These are phyloP conservation scores for Prietella phreatophila DNA, from an alignment of 2,113 vertebrate genomes.

Conservation along the genomic window DNA sequence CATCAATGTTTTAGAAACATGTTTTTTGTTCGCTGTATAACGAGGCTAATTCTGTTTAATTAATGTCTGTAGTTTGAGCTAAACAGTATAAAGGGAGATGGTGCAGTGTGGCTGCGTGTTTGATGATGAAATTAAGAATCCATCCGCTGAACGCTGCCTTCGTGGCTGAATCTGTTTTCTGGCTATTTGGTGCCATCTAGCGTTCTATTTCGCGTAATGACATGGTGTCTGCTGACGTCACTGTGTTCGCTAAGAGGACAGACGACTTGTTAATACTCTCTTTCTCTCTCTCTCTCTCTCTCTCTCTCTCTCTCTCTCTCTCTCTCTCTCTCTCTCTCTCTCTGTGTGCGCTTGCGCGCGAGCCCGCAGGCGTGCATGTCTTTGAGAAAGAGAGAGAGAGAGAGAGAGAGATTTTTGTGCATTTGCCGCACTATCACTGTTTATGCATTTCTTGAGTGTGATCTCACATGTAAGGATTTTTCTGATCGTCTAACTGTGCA, in stretches of 20 bases:
- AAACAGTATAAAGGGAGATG: neutral
- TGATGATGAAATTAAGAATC: slow-evolving; percentile 10
- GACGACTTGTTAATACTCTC: neutral
- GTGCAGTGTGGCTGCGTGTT: neutral
- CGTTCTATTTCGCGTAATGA: slow-evolving; percentile 11
- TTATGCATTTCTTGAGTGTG: slow-evolving; percentile 14
- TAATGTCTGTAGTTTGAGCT: neutral
- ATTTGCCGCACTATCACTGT: slow-evolving; percentile 33
- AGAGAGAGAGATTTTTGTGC: neutral
- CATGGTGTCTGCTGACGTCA: neutral
- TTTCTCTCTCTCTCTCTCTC: no score
- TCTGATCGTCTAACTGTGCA: neutral
- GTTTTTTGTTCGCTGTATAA: neutral
- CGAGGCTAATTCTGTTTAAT: neutral
- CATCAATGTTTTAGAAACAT: neutral
- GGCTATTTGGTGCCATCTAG: slow-evolving; percentile 57
- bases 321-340: neutral
- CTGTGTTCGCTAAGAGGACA: neutral
- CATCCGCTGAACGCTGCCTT: neutral
- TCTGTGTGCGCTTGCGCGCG: neutral
- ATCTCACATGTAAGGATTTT: slow-evolving; percentile 35
- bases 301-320: neutral
- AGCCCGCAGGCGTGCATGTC: neutral
- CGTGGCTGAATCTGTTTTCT: neutral
- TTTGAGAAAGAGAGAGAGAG: neutral